Percentiles rank a stretch among this genome's conserved stretches.
Evolutionary conservation across 2,113 vertebrate species (phyloP).

Genomic region (Rhodinocichla rosea): DNA sequence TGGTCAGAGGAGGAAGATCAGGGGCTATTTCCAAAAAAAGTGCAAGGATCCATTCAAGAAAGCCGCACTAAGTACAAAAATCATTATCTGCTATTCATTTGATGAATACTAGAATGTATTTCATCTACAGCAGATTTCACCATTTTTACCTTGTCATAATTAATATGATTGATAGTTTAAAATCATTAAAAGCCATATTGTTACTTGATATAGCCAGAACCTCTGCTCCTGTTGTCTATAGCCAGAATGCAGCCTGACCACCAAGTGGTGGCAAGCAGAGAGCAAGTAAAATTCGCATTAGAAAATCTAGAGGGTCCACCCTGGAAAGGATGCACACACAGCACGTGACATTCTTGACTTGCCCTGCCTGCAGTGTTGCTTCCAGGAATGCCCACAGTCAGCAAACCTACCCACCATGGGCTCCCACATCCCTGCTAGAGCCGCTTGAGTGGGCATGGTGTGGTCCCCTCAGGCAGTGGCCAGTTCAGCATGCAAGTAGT

Average conservation of each 20-base stretch:
- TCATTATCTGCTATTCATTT: background rate
- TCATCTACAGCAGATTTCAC: background rate
- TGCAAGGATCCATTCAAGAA: background rate
- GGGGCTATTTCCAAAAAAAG: background rate
- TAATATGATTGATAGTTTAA: background rate
- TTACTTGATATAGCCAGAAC: background rate
- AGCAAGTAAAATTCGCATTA: background rate
- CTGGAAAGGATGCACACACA: background rate
- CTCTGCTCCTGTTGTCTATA: background rate
- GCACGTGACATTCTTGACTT: background rate
- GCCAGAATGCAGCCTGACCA: background rate
- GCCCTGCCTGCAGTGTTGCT: background rate
- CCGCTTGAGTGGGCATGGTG: rapidly evolving
- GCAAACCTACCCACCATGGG: background rate
- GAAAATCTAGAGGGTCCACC: background rate
- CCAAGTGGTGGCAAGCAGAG: background rate
- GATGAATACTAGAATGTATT: background rate
- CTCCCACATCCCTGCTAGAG: background rate
- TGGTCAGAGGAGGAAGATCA: background rate
- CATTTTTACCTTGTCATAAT: background rate
- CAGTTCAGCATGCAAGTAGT: rapidly evolving
- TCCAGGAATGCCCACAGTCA: background rate
- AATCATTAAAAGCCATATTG: background rate
- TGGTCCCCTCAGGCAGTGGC: background rate
- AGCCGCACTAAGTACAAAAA: background rate